Evolutionary conservation across 2,113 vertebrate genomes (phyloP).

Genomic region (Propithecus coquereli): DNA sequence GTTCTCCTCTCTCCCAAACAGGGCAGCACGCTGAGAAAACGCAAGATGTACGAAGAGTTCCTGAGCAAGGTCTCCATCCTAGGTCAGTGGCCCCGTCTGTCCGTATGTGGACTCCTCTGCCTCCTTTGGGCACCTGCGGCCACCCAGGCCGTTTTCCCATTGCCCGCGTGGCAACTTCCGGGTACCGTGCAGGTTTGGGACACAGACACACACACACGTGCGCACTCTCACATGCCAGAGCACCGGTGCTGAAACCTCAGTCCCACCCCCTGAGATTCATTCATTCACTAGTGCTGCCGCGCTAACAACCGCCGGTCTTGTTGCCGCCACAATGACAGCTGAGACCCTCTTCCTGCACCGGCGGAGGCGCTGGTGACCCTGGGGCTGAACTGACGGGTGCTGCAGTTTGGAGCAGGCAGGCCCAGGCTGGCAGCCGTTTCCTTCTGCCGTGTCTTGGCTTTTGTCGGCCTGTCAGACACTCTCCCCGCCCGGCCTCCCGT

Average conservation of each 20-base stretch:
- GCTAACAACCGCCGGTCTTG: not conserved
- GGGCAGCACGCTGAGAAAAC: slow-evolving; percentile 96
- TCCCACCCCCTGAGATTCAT: not conserved
- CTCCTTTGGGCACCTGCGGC: not conserved
- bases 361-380: not conserved
- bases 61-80: slow-evolving; percentile 98
- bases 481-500: slow-evolving; percentile 77
- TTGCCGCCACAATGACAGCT: not conserved
- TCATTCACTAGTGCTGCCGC: not conserved
- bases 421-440: not conserved
- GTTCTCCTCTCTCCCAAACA: slow-evolving; percentile 73
- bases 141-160: accelerated
- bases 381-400: not conserved
- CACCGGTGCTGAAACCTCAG: not conserved
- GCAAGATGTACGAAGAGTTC: slow-evolving; percentile 99
- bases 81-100: slow-evolving; percentile 84
- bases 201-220: accelerated
- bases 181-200: not conserved
- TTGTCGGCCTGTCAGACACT: slow-evolving; percentile 60
- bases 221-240: too few relatives aligned
- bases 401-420: not conserved
- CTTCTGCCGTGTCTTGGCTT: slow-evolving; percentile 9
- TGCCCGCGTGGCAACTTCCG: not conserved
- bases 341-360: slow-evolving; percentile 37
- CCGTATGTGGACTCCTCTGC: accelerated